These are phyloP conservation scores for Watsonalla cultraria DNA, from an alignment of 2,888 invertebrate genomes.

Conservation along the genomic window DNA sequence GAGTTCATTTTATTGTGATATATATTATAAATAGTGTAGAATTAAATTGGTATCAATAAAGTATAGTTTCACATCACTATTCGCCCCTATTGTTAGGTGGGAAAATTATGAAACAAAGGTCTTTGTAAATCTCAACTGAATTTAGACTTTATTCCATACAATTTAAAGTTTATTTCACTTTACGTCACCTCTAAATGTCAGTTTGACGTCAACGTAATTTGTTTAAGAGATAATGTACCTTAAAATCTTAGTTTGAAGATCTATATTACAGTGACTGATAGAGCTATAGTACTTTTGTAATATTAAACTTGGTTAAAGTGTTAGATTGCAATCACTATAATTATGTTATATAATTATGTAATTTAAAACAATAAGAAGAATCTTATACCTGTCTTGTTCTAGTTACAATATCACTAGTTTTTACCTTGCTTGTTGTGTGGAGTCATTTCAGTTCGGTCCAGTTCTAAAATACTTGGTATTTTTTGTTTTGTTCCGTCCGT, in stretches of 20 bases:
- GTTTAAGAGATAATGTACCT: neutral
- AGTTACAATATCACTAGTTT: too few species aligned
- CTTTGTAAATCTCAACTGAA: neutral
- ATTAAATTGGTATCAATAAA: slow-evolving; percentile 1
- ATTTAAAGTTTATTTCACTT: neutral
- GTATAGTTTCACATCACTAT: slow-evolving; percentile 4
- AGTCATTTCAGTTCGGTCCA: too few species aligned
- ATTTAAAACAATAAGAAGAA: neutral
- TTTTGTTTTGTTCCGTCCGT: too few species aligned
- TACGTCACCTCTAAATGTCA: neutral
- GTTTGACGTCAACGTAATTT: neutral
- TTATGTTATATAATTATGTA: neutral
- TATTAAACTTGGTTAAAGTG: neutral
- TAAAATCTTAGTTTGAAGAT: neutral
- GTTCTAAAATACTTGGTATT: too few species aligned
- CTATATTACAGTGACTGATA: neutral
- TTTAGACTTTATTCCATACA: neutral
- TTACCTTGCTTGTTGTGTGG: too few species aligned
- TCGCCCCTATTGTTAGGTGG: slow-evolving; percentile 5
- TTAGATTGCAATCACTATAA: neutral
- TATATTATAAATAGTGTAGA: neutral
- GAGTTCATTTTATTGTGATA: neutral
- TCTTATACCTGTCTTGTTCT: too few species aligned
- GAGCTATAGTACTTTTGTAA: too few species aligned
- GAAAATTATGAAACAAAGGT: slow-evolving; percentile 3